Base-by-base conservation (phyloP, 2,888 invertebrate genomes). In the Drosophila colorata region DNA sequence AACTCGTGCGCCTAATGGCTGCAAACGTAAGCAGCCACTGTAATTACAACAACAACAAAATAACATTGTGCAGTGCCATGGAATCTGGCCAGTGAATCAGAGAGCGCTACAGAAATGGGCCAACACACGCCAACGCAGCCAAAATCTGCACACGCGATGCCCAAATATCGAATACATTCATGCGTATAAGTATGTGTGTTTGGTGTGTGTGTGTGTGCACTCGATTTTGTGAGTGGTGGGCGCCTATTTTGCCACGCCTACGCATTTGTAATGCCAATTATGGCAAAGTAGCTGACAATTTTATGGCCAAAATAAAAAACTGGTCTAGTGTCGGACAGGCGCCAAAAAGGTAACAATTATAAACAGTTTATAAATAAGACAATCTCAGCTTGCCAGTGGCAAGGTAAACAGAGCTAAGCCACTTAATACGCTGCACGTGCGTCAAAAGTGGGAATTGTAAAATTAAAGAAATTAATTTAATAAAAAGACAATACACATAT, bases 51-150 rank as follows among this genome's bases (percentile, higher is more conserved):
- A 74, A 65, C 59, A 43, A 46, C 46, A 53, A 37, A 58, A 60
- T 52, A 71, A 61, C 70, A 76, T 69, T 82, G 80, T 67, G 85
- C 75, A 72, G 70, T 67, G 75, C 69, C 79, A 85, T 68, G 80
- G 74, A 79, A 83, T 86, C 88, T 86, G 83, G 83, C 83, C 77
- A 86, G 82, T 88, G 88, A 85, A 87, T 85, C 75, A 64, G 78
- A 67, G 47, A 69, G 48, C 35, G 58, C 47, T 72, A 52, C 65
- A 60, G 37, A 85, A 84, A 84, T 82, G 69, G 74, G 69, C 51
- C 64, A 69, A 57, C 68, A 71, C 88, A 82, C 81, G 85, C 88
- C 81, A 82, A 82, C 81, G 67, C 85, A 65, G 51, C 47, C 51
- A 47, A 60, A 67, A 80, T 87, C 69, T 74, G 69, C 85, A 78